phyloP scores from a whole-genome alignment of 2,113 vertebrate genomes.

The Suncus etruscus region DNA sequence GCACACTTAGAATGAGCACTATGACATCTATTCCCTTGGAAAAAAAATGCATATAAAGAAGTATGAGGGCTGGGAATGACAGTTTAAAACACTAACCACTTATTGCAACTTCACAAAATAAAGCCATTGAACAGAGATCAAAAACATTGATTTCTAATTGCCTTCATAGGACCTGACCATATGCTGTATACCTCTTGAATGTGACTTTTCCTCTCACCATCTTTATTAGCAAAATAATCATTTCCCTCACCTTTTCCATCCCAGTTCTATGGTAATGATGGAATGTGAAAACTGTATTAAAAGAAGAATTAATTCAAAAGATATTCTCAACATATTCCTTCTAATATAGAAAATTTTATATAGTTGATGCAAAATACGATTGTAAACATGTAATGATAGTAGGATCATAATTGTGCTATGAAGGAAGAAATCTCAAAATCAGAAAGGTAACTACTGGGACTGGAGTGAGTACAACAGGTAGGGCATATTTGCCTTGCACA shows the following conservation, averaged over 20 bases:
- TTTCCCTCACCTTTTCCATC: not conserved
- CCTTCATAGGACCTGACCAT: too few relatives aligned
- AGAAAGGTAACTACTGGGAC: too few relatives aligned
- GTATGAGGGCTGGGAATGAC: not conserved
- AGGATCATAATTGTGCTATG: not conserved
- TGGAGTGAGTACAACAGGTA: too few relatives aligned
- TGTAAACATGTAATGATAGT: not conserved
- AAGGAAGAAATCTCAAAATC: not conserved
- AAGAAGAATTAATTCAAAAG: not conserved
- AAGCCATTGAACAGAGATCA: not conserved
- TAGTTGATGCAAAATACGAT: not conserved
- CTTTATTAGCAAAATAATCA: not conserved
- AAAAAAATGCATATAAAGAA: conserved; percentile 15
- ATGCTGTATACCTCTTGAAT: not conserved
- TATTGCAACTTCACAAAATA: not conserved
- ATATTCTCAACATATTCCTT: not conserved
- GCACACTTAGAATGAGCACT: conserved; percentile 4
- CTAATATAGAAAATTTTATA: not conserved
- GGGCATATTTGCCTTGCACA: too few relatives aligned
- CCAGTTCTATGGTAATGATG: not conserved
- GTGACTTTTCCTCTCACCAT: not conserved
- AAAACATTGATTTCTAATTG: not conserved
- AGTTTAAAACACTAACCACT: not conserved
- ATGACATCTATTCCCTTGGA: conserved; percentile 30
- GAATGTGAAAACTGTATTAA: not conserved